Base-by-base conservation (phyloP, 1,140 invertebrate species). In the Coelopa frigida region DNA sequence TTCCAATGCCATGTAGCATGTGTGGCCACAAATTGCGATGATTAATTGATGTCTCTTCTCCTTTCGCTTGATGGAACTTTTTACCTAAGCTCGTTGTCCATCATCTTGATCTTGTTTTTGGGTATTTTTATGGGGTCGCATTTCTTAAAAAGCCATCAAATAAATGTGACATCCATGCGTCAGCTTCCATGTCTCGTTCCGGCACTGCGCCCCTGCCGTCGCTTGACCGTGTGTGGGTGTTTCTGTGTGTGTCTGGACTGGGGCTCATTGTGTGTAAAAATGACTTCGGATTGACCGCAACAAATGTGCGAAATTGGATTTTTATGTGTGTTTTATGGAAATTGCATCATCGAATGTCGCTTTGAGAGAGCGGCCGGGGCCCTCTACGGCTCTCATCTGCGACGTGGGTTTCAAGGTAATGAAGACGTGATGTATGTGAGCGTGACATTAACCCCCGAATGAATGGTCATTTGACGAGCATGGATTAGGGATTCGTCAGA, bases 401-500 rank as follows among this genome's bases (percentile, higher is more conserved):
- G 22, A 3, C 26, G 7, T 3, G 7, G 12, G 22, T n/a, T 7
- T 24, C 7, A 11, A n/a, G 10, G 7, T 27, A 4, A 39, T 6
- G 3, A 3, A 39, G 8, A 18, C 2, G 21, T n/a, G 18, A 39
- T 39, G n/a, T 22, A 8, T n/a, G 5, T 3, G 2, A 5, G 5
- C 11, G 2, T 39, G 14, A 21, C 21, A n/a, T 39, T 22, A 21
- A 39, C 5, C 5, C 37, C 20, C 21, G 12, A 39, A 39, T 21
- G 2, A 22, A 39, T 39, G 18, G 21, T n/a, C 18, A 22, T 22
- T 3, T 18, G 37, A 15, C 14, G 15, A 18, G 21, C 15, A 22
- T 22, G 15, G 3, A 4, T n/a, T 18, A 12, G 5, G 18, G 23
- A 78, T 98, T 69, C 98, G 95, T 70, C 95, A 99, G 22, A 99